Conservation (phyloP, 53 echinoderm and acorn worm species). For the Echinometra lucunter region DNA sequence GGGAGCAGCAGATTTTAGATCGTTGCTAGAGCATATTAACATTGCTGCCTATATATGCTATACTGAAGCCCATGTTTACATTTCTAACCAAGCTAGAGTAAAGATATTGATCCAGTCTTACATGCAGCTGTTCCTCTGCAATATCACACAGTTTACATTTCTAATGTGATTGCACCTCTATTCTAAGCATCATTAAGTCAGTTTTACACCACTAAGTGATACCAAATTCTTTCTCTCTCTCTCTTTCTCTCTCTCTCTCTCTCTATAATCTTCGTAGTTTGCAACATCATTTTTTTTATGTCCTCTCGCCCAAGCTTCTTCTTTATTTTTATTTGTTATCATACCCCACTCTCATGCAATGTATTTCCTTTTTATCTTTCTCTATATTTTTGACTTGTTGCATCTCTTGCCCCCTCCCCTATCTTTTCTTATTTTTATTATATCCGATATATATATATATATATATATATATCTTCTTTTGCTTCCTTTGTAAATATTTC, state of each 20-base stretch:
- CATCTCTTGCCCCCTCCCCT: neutral
- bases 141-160: slow-evolving; percentile 44
- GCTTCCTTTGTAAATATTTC: neutral
- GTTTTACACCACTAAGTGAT: slow-evolving; percentile 35
- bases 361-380: neutral
- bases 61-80: slow-evolving; percentile 17
- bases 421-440: neutral
- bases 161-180: slow-evolving; percentile 29
- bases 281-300: no score
- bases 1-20: neutral
- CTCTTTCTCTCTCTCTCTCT: slow-evolving; percentile 14
- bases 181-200: slow-evolving; percentile 33
- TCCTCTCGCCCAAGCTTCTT: no score
- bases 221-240: neutral
- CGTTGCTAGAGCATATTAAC: neutral
- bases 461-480: neutral
- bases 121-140: slow-evolving; percentile 48
- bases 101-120: slow-evolving; percentile 43
- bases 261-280: neutral
- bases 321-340: no score
- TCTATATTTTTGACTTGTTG: neutral
- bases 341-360: no score
- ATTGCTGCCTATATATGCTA: neutral
- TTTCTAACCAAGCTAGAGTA: slow-evolving; percentile 3
- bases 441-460: neutral